Percentiles rank a stretch among this genome's conserved stretches.
phyloP scores from a whole-genome alignment of 2,797 vertebrate species.

The Caiman crocodilus region DNA sequence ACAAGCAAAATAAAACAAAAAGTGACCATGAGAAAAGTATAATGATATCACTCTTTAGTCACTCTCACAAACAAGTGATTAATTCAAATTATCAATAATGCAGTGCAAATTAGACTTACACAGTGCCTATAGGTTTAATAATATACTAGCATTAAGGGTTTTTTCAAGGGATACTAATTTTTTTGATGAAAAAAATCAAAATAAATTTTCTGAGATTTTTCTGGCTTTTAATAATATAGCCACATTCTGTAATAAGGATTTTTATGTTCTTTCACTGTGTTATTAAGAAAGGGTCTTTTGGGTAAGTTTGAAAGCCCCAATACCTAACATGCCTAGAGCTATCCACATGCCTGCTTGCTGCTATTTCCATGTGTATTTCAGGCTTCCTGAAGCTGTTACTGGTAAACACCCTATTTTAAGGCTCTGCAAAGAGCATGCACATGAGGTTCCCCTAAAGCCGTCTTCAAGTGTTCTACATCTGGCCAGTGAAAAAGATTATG shows the following conservation, averaged over 20 bases:
- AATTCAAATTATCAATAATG: background rate
- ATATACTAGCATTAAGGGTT: background rate
- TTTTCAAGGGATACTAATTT: background rate
- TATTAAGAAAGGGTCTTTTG: background rate
- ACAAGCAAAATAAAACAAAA: background rate
- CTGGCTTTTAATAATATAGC: background rate
- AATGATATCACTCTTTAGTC: no score
- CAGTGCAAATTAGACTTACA: background rate
- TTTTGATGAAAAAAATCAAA: background rate
- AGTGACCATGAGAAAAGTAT: no score
- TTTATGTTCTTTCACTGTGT: background rate
- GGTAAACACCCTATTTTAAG: constrained; percentile 46
- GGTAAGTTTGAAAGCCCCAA: background rate
- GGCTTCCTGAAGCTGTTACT: background rate
- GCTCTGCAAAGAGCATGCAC: constrained; percentile 51
- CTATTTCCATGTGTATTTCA: constrained; percentile 54
- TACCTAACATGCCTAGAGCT: background rate
- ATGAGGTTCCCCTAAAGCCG: constrained; percentile 32
- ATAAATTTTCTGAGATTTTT: background rate
- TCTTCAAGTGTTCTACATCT: background rate
- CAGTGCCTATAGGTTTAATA: background rate
- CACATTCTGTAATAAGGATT: background rate
- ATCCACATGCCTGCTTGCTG: constrained; percentile 49
- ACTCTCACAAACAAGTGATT: background rate
- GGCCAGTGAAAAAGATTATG: background rate